Percentiles rank a stretch among this genome's conserved stretches.
Conservation (phyloP, 1,140 invertebrate species). For the Papilio xuthus region DNA sequence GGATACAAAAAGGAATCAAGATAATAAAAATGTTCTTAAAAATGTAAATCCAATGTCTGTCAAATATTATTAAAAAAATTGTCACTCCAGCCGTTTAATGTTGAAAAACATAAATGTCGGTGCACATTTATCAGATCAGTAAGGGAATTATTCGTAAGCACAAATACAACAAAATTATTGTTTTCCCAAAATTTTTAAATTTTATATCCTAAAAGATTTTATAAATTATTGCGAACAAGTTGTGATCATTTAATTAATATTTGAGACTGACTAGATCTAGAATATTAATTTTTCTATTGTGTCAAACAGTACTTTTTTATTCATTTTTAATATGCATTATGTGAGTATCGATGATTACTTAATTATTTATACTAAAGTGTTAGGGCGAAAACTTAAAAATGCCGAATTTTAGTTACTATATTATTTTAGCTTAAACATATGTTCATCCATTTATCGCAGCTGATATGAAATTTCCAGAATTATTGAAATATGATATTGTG, state of each 20-base stretch:
- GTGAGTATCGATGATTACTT: too few species aligned
- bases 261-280: constrained; percentile 63
- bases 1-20: too few species aligned
- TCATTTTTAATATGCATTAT: constrained; percentile 68
- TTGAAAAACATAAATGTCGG: neutral
- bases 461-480: too few species aligned
- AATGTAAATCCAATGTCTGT: too few species aligned
- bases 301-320: neutral
- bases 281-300: constrained; percentile 30
- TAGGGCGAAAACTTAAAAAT: too few species aligned
- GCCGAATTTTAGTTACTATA: too few species aligned
- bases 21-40: too few species aligned
- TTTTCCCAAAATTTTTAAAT: constrained; percentile 14
- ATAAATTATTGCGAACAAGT: neutral
- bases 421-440: too few species aligned
- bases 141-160: neutral
- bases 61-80: too few species aligned
- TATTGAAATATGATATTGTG: too few species aligned
- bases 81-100: neutral
- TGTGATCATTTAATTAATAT: constrained; percentile 34
- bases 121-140: neutral
- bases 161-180: neutral
- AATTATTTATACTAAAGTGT: too few species aligned
- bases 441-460: too few species aligned
- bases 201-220: constrained; percentile 46